Conservation (phyloP, 2,113 vertebrate genomes). For the Ceyx cyanopectus region DNA sequence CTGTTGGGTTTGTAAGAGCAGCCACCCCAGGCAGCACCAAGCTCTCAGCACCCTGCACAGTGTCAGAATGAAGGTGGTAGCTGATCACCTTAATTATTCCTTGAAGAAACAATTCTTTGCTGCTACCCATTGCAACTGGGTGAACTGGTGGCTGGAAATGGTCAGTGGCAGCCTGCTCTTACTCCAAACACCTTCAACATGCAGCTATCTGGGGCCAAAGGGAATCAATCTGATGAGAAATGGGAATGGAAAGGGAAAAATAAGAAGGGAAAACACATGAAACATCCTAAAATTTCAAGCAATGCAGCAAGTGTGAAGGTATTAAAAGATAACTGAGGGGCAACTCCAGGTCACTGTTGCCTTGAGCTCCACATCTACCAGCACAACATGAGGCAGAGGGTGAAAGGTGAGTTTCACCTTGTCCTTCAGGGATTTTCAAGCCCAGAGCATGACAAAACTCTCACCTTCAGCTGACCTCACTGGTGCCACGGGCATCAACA, state of each 20-base stretch:
- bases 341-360: neutral
- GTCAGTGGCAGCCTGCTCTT: neutral
- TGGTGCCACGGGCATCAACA: fast-evolving
- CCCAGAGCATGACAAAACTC: neutral
- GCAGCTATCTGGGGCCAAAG: neutral
- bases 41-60: neutral
- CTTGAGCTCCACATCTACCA: neutral
- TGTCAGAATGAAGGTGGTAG: neutral
- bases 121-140: neutral
- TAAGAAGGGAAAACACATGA: neutral
- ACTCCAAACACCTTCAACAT: neutral
- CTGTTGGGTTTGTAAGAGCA: neutral
- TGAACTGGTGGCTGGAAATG: neutral
- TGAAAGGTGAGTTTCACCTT: neutral
- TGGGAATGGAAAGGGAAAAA: neutral
- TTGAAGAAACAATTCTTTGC: neutral
- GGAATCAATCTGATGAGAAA: neutral
- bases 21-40: neutral
- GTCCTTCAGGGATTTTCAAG: neutral
- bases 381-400: neutral
- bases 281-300: neutral
- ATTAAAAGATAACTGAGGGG: neutral
- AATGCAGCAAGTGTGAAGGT: neutral
- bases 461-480: neutral
- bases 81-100: neutral